A percentile compares a stretch with the other conserved stretches of the same genome.
Evolutionary conservation across 2,113 vertebrate species (phyloP).

Genomic region (Triplophysa rosa): DNA sequence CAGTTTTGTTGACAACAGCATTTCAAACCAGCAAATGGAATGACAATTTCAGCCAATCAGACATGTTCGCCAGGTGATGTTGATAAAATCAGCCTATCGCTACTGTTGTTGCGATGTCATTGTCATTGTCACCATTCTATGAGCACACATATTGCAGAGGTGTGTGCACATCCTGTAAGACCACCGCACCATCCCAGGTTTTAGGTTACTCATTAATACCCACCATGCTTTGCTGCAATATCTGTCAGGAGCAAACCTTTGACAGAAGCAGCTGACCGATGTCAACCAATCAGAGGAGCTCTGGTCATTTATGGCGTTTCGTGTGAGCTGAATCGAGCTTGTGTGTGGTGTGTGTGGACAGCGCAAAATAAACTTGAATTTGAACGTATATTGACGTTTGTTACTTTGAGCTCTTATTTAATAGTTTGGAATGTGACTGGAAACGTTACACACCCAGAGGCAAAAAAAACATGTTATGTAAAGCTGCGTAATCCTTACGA

Average conservation of each 20-base stretch:
- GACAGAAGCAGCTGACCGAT: slow-evolving; percentile 51
- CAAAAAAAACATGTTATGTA: background rate
- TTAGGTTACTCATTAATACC: slow-evolving; percentile 1
- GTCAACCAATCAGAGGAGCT: slow-evolving; percentile 21
- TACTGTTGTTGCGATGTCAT: background rate
- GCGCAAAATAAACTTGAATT: slow-evolving; percentile 1
- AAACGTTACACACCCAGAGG: background rate
- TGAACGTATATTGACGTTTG: background rate
- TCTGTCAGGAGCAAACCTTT: slow-evolving; percentile 19
- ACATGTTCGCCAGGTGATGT: too few species aligned
- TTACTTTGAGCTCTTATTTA: background rate
- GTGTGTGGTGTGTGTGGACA: slow-evolving; percentile 12
- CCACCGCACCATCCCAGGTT: background rate
- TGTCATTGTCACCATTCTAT: background rate
- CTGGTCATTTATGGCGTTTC: slow-evolving; percentile 5
- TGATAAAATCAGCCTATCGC: background rate
- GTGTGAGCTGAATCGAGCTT: slow-evolving; percentile 7
- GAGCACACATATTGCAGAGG: background rate
- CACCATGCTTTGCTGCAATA: slow-evolving; percentile 6
- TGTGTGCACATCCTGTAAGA: background rate
- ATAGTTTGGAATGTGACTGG: background rate
- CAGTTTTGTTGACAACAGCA: too few species aligned
- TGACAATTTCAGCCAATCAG: too few species aligned
- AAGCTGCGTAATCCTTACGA: background rate
- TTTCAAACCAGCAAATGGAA: too few species aligned